Evolutionary conservation across 2,113 vertebrate species (phyloP), one percentile per base, ranked within the genome.

Genomic region (Tetrao urogallus): DNA sequence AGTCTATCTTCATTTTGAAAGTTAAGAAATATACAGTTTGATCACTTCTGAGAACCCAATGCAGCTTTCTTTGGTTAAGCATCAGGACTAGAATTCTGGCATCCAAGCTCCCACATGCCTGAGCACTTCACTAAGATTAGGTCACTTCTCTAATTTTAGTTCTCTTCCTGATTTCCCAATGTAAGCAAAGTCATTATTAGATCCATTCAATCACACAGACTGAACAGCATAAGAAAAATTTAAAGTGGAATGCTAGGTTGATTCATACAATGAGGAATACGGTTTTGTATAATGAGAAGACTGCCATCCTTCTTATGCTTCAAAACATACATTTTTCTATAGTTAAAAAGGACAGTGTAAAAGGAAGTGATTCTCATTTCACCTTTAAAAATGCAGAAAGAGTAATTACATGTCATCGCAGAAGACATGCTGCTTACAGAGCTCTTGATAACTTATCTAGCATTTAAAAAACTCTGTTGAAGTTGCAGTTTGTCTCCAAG

Each of bases 321-420:
- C 61, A 91, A 92, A 93, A 80, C 3, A 66, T 34, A 92, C 89
- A 8, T 82, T 92, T 65, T 95, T 96, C 86, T 91, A 83, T 76
- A 94, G 89, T 85, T 93, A 91, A 92, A 97, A 97, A 95, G 91
- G 86, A 91, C 76, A 66, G 36, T 5, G 60, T 27, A 88, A 67
- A 79, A 95, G 80, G 74, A 92, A 43, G 58, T 12, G 86, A 94
- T 45, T 96, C 96, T 92, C 28, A 13, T 60, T 96, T 89, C 92
- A 95, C 88, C 90, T 95, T 82, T 89, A 52, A 60, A 82, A 86
- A 89, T 0, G 8, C 64, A 60, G 65, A 84, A 61, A 89, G 81
- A n/a, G 63, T 74, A 95, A 73, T 21, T 92, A 50, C 66, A 78
- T 79, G 74, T 83, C 82, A 52, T 42, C 42, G 71, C 8, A 89